A percentile compares a stretch with the other conserved stretches of the same genome.
Evolutionary conservation across 2,113 vertebrate genomes (phyloP).

Genomic region (Pollachius pollachius): DNA sequence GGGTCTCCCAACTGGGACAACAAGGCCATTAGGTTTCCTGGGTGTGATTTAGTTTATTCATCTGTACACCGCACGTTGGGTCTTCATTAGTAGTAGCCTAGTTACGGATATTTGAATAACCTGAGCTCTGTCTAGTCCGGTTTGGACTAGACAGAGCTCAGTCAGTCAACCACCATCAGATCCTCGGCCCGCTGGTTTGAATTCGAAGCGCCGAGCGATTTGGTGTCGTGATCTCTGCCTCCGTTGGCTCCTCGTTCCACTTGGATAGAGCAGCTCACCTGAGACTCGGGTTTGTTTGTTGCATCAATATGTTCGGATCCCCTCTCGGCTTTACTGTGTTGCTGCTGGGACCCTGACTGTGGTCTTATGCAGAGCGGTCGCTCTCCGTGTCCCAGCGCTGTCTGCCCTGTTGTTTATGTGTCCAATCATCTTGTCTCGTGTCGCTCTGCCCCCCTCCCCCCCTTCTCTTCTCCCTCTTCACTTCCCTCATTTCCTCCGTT

Average conservation of each 20-base stretch:
- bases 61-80: background rate
- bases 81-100: background rate
- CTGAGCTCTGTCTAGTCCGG: background rate
- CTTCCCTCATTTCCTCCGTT: background rate
- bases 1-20: conserved; percentile 30
- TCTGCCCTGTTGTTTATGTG: background rate
- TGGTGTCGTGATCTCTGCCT: too few relatives aligned
- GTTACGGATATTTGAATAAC: background rate
- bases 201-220: too few relatives aligned
- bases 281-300: too few relatives aligned
- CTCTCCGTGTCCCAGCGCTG: conserved; percentile 5
- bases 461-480: conserved; percentile 3
- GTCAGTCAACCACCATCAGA: too few relatives aligned
- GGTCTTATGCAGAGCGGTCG: background rate
- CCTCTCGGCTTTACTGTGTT: too few relatives aligned
- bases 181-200: too few relatives aligned
- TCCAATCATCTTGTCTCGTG: conserved; percentile 3
- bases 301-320: too few relatives aligned
- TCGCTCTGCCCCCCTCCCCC: conserved; percentile 5
- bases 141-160: too few relatives aligned
- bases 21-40: conserved; percentile 3
- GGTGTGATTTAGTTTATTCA: background rate
- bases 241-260: too few relatives aligned
- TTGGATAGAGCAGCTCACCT: too few relatives aligned
- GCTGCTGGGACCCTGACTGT: too few relatives aligned